Evolutionary conservation across 1,140 invertebrate species (phyloP).

Genomic region (Macrostomum lignano): DNA sequence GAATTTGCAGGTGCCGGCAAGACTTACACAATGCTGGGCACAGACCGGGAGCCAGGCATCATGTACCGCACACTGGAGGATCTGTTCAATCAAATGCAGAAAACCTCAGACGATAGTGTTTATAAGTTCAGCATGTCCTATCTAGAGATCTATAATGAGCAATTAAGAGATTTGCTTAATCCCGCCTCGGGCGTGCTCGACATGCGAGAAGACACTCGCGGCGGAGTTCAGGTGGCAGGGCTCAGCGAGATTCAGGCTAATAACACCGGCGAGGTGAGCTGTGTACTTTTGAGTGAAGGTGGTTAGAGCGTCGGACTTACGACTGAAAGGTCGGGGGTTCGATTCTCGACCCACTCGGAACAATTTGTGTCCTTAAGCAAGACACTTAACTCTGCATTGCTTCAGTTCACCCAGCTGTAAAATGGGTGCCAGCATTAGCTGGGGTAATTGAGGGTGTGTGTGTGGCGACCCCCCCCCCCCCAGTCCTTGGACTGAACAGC

Average conservation of each 20-base stretch:
- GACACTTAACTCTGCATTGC: not conserved
- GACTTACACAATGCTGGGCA: slow-evolving; percentile 86
- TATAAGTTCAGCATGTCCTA: slow-evolving; percentile 22
- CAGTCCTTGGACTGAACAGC: too few species aligned
- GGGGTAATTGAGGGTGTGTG: not conserved
- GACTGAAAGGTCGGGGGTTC: not conserved
- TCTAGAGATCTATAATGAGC: slow-evolving; percentile 68
- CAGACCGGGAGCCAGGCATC: slow-evolving; percentile 45
- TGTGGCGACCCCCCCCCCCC: too few species aligned
- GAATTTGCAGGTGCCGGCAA: slow-evolving; percentile 54
- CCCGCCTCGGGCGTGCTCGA: slow-evolving; percentile 52
- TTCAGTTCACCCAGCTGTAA: not conserved
- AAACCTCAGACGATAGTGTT: slow-evolving; percentile 15
- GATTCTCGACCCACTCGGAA: not conserved
- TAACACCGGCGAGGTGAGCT: slow-evolving; percentile 40
- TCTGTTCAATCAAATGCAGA: slow-evolving; percentile 49
- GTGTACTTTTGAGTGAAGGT: not conserved
- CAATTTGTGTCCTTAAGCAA: not conserved
- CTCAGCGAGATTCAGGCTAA: slow-evolving; percentile 48
- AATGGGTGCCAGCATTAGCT: not conserved
- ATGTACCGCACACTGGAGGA: slow-evolving; percentile 58
- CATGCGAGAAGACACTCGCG: slow-evolving; percentile 56
- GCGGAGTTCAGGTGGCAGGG: slow-evolving; percentile 56
- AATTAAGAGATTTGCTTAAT: slow-evolving; percentile 64
- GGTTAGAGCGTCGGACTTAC: too few species aligned